Conservation (phyloP, 1,140 invertebrate genomes). For the Plectus sambesii region DNA sequence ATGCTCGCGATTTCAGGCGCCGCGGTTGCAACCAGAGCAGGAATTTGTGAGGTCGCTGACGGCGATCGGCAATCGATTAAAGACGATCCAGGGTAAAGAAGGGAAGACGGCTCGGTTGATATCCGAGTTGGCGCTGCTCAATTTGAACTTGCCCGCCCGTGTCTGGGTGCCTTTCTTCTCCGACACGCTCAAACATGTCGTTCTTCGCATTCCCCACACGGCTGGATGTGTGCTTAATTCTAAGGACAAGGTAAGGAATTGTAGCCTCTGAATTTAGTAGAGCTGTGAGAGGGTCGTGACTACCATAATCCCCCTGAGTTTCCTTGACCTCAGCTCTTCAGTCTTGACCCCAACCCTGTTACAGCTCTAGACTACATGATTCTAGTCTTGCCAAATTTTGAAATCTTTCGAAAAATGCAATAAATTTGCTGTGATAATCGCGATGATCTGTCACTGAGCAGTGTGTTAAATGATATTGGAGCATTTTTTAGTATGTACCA, state of each 20-base stretch:
- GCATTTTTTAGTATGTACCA: no score
- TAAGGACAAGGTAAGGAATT: constrained; percentile 73
- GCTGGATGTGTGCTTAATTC: constrained; percentile 93
- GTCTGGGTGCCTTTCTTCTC: constrained; percentile 83
- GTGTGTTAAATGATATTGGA: no score
- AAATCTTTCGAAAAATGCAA: no score
- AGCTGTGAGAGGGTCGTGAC: no score
- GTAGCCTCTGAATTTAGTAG: no score
- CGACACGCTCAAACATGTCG: constrained; percentile 59
- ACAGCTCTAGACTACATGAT: no score
- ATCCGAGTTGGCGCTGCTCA: constrained; percentile 78
- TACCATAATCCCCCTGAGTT: no score
- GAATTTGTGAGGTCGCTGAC: constrained; percentile 73
- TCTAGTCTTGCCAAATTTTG: no score
- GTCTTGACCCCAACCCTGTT: no score
- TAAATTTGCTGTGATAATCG: no score
- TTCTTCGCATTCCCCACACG: constrained; percentile 80
- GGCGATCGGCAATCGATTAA: constrained; percentile 76
- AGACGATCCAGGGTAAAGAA: constrained; percentile 81
- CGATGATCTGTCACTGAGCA: no score
- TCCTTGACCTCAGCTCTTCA: no score
- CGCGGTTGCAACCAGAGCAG: constrained; percentile 57
- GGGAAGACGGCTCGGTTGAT: constrained; percentile 75
- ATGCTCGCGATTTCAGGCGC: not conserved
- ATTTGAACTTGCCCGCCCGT: constrained; percentile 87